Conservation (phyloP, 2,113 vertebrate genomes). For the Corapipo altera region DNA sequence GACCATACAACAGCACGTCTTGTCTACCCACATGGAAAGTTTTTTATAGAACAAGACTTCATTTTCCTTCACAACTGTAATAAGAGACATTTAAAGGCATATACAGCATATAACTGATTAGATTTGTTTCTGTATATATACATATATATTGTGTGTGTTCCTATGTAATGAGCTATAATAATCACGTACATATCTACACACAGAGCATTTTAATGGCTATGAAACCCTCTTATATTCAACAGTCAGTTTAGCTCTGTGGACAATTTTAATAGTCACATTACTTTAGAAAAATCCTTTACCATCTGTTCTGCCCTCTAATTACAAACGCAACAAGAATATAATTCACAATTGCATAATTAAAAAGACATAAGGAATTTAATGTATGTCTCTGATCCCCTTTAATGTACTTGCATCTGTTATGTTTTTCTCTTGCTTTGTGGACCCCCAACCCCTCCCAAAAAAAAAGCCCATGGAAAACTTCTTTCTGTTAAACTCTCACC, state of each 20-base stretch:
- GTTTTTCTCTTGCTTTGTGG: constrained; percentile 36
- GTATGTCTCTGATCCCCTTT: constrained; percentile 67
- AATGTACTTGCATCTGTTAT: constrained; percentile 64
- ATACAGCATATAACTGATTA: constrained; percentile 23
- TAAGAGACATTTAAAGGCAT: constrained; percentile 61
- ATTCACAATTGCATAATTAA: constrained; percentile 79
- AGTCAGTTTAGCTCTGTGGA: constrained; percentile 64
- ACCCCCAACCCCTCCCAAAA: neutral
- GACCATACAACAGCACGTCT: neutral
- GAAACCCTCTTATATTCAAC: constrained; percentile 59
- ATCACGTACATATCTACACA: constrained; percentile 63
- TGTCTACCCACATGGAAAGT: neutral
- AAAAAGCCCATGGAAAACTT: constrained; percentile 32
- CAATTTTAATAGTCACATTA: constrained; percentile 76
- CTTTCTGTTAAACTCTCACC: neutral
- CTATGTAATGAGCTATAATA: constrained; percentile 67
- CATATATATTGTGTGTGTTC: neutral
- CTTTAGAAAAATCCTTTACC: constrained; percentile 74
- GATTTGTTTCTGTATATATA: neutral
- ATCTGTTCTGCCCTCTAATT: constrained; percentile 77
- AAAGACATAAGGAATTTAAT: constrained; percentile 76
- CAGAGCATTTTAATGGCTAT: constrained; percentile 46
- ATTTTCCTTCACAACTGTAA: constrained; percentile 63
- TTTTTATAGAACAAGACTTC: constrained; percentile 26
- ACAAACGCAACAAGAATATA: constrained; percentile 77